Base-by-base conservation (phyloP, 2,888 invertebrate genomes). In the Liopterus haemorrhoidalis region DNA sequence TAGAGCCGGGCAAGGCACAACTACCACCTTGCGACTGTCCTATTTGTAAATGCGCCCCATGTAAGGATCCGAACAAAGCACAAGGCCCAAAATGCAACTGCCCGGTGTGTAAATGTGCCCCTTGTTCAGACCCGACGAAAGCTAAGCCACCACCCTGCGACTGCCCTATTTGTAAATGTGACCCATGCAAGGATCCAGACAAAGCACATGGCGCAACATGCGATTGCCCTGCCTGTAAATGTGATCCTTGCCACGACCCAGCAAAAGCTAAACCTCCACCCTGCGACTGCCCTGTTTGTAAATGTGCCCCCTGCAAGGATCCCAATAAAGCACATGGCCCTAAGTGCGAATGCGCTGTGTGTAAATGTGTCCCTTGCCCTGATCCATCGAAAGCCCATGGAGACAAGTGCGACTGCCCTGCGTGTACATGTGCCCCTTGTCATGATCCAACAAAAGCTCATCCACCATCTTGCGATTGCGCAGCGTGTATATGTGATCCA, bases 291-390 rank as follows among this genome's bases (percentile, higher is more conserved):
- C 25, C 52, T 11, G 49, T 46, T 15, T 54, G 54, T 20, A 31
- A 52, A 8, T 53, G 53, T 16, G 45, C 45, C 9, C 53, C 53
- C n/a, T n/a, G n/a, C n/a, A n/a, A n/a, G n/a, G n/a, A n/a, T n/a
- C n/a, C n/a, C n/a, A n/a, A n/a, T n/a, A n/a, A n/a, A 3, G 40
- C 28, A 25, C 12, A 15, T 37, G n/a, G n/a, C n/a, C n/a, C 43
- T n/a, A 35, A 32, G 5, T 48, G 48, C 20, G 12, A 31, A 12
- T 48, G 48, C 25, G 22, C 16, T 2, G 21, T 14, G 2, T 48
- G 48, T 20, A 14, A 18, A 16, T 46, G 47, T 18, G 27, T n/a
- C n/a, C n/a, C n/a, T n/a, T 35, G 42, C 35, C 30, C 30, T 4
- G 40, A 16, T 9, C 14, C 22, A 4, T 22, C 5, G 5, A 4